Evolutionary conservation across 2,113 vertebrate species (phyloP).

Genomic region (Siniperca knerii): DNA sequence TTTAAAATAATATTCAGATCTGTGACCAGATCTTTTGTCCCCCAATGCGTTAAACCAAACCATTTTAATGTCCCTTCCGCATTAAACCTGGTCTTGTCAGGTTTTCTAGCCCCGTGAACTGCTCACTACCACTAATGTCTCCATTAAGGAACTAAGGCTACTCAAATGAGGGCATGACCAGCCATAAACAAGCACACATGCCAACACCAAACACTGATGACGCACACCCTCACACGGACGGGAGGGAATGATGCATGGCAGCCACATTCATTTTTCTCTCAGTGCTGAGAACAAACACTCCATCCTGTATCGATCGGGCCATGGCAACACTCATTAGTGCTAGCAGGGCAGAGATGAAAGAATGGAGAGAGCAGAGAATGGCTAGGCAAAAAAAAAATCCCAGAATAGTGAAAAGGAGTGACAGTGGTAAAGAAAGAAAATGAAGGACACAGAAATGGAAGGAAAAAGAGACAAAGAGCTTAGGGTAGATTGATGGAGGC

Average conservation of each 20-base stretch:
- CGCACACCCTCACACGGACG: constrained; percentile 50
- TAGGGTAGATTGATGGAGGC: constrained; percentile 43
- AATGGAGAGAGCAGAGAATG: constrained; percentile 62
- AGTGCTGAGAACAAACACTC: constrained; percentile 80
- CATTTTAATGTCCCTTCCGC: constrained; percentile 7
- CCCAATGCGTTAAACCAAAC: not conserved
- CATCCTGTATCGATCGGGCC: constrained; percentile 85
- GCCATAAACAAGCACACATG: constrained; percentile 57
- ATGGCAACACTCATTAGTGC: constrained; percentile 84
- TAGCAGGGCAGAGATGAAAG: constrained; percentile 77
- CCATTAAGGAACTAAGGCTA: constrained; percentile 65
- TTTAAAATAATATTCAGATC: not conserved
- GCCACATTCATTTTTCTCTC: constrained; percentile 85
- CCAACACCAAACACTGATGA: constrained; percentile 54
- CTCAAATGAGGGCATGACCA: constrained; percentile 59
- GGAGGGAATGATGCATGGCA: constrained; percentile 79
- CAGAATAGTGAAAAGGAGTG: constrained; percentile 61
- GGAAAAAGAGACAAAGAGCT: constrained; percentile 43
- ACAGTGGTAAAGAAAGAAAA: constrained; percentile 59
- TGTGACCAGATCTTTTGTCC: not conserved
- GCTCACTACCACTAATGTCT: constrained; percentile 57
- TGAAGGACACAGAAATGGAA: constrained; percentile 66
- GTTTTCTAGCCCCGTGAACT: constrained; percentile 36
- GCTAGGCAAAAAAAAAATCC: constrained; percentile 19
- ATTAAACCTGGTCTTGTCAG: constrained; percentile 22